Evolutionary conservation across 1,140 invertebrate genomes (phyloP).

Genomic region (Coelopa frigida): DNA sequence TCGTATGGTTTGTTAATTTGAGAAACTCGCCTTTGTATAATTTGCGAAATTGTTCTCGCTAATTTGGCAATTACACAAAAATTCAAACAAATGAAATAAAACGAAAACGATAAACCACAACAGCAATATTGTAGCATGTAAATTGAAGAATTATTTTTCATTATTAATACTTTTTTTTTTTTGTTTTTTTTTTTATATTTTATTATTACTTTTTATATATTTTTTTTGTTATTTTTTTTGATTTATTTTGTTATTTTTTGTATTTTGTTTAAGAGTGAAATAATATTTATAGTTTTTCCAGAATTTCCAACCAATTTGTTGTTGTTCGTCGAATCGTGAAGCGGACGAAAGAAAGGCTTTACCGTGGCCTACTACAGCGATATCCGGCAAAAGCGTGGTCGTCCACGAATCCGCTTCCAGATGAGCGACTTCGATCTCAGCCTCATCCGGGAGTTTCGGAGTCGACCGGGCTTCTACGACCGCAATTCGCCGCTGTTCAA

Average conservation of each 20-base stretch:
- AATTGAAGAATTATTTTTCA: slow-evolving; percentile 10
- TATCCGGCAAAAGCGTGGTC: slow-evolving; percentile 19
- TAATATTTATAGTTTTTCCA: neutral
- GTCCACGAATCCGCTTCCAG: slow-evolving; percentile 32
- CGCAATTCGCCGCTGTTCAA: slow-evolving; percentile 32
- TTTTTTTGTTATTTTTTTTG: slow-evolving; percentile 5
- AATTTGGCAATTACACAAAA: too few relatives aligned
- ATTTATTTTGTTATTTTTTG: slow-evolving; percentile 4
- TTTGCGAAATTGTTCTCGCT: too few relatives aligned
- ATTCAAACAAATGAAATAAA: too few relatives aligned
- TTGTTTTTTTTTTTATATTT: slow-evolving; percentile 1
- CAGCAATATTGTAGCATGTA: too few relatives aligned
- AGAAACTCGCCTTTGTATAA: too few relatives aligned
- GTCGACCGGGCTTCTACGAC: slow-evolving; percentile 36
- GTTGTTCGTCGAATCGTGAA: neutral
- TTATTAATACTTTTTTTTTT: slow-evolving; percentile 5
- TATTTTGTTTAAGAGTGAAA: slow-evolving; percentile 2
- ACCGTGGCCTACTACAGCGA: slow-evolving; percentile 7
- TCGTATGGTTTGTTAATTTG: too few relatives aligned
- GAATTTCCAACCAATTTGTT: neutral
- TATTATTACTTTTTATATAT: slow-evolving; percentile 4
- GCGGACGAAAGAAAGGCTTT: neutral
- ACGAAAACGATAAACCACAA: too few relatives aligned
- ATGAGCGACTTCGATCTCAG: slow-evolving; percentile 42
- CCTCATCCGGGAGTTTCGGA: slow-evolving; percentile 37